These are phyloP conservation scores for Calliphora vicina DNA, from an alignment of 1,140 invertebrate species.

Conservation along the genomic window DNA sequence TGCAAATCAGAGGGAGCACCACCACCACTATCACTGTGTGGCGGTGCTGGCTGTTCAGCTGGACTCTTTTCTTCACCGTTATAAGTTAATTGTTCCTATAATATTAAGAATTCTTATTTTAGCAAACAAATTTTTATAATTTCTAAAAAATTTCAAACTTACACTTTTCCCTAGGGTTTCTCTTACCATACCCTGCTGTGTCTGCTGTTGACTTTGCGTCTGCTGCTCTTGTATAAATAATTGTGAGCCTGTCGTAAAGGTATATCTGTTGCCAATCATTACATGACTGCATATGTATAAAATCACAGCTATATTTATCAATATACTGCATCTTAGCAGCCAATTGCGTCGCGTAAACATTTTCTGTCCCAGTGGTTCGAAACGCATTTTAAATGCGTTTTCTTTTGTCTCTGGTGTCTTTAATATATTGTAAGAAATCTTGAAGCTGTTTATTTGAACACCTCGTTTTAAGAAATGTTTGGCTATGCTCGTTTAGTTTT, in stretches of 20 bases:
- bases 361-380: constrained; percentile 60
- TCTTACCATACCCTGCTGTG: constrained; percentile 38
- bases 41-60: neutral
- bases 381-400: constrained; percentile 50
- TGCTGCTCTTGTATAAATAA: constrained; percentile 58
- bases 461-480: neutral
- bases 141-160: neutral
- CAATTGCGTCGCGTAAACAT: constrained; percentile 73
- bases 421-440: constrained; percentile 33
- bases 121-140: neutral
- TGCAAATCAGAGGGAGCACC: neutral
- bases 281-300: constrained; percentile 72
- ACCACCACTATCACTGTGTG: neutral
- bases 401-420: neutral
- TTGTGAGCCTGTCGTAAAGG: constrained; percentile 52
- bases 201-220: constrained; percentile 38
- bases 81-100: constrained; percentile 20
- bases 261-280: constrained; percentile 60
- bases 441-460: constrained; percentile 41
- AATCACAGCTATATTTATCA: constrained; percentile 75
- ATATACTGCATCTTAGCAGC: constrained; percentile 76
- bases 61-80: neutral
- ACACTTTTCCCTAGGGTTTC: constrained; percentile 32
- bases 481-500: neutral
- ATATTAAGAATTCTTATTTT: neutral